Base-by-base conservation (phyloP, 2,113 vertebrate genomes). In the Crypturellus undulatus region DNA sequence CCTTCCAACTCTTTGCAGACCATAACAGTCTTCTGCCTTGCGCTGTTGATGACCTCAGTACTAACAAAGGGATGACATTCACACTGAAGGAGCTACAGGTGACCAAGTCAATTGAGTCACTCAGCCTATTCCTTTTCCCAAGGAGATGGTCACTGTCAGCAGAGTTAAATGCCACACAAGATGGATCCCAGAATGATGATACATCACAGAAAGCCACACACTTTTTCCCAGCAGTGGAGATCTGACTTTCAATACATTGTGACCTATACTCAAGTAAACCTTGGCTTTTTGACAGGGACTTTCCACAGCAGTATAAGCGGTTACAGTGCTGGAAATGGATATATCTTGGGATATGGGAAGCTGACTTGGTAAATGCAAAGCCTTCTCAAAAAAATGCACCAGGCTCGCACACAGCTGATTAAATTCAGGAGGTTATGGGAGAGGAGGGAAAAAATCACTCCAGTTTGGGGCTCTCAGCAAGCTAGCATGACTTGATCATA, bases 201-300 rank as follows among this genome's bases (percentile, higher is more conserved):
- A 26, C 7, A 21, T 87, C 38, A 43, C 84, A 77, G 54, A 26
- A 80, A 91, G 34, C 17, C 51, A 68, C 82, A 69, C 65, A 42
- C 4, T 38, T 82, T 71, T 56, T 58, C 38, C 78, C 51, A 83
- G 56, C 34, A 71, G 38, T 3, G 65, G 68, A 93, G 65, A 70
- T 87, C 32, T 52, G 51, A 93, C 25, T 64, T 80, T 36, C 62
- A 64, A 9, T 64, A 47, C 0, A 0, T 60, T 71, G 72, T 86
- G 93, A 91, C 77, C 84, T 83, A 90, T n/a, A 73, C 24, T 88
- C 72, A 94, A 26, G 26, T 11, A 78, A 94, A 72, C 13, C 42
- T 26, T 96, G 92, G 92, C 92, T 93, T 83, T 52, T 43, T 75
- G 87, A 93, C 94, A 97, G 95, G 93, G 93, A 94, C 82, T 96